A percentile compares a stretch with the other conserved stretches of the same genome.
These are phyloP conservation scores for Gonioctena quinquepunctata DNA, from an alignment of 1,140 invertebrate species.

Conservation along the genomic window DNA sequence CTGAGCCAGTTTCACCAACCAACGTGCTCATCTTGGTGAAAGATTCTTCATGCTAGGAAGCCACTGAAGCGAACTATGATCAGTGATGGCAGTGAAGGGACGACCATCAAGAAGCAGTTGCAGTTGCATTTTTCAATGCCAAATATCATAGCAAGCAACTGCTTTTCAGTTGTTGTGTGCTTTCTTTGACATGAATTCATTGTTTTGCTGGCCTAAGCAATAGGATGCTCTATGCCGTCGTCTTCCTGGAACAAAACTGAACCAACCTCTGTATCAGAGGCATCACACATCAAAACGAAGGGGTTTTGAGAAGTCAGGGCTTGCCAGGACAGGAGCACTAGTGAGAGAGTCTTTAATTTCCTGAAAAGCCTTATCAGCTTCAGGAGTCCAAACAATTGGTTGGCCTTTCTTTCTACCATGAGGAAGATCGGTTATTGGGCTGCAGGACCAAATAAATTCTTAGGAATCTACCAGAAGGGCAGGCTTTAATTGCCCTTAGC, in stretches of 20 bases:
- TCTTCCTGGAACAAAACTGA: conserved; percentile 32
- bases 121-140: conserved; percentile 24
- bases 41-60: conserved; percentile 41
- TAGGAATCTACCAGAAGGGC: no score
- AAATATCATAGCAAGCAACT: conserved; percentile 22
- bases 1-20: conserved; percentile 7
- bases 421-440: conserved; percentile 49
- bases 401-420: conserved; percentile 39
- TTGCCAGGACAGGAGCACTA: conserved; percentile 35
- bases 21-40: conserved; percentile 30
- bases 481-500: no score
- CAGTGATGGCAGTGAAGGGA: conserved; percentile 17
- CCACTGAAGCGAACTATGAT: conserved; percentile 33
- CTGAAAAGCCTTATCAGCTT: conserved; percentile 16
- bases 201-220: conserved; percentile 56
- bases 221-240: conserved; percentile 50
- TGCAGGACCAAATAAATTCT: not conserved
- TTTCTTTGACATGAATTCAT: conserved; percentile 39
- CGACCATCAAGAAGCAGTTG: conserved; percentile 15
- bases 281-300: conserved; percentile 35
- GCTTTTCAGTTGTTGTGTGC: conserved; percentile 23
- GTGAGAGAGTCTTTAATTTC: conserved; percentile 18
- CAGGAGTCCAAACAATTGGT: conserved; percentile 21
- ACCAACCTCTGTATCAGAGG: conserved; percentile 42
- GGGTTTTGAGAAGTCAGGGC: conserved; percentile 36